Conservation (phyloP, 2,888 invertebrate species). For the Metalampra italica region DNA sequence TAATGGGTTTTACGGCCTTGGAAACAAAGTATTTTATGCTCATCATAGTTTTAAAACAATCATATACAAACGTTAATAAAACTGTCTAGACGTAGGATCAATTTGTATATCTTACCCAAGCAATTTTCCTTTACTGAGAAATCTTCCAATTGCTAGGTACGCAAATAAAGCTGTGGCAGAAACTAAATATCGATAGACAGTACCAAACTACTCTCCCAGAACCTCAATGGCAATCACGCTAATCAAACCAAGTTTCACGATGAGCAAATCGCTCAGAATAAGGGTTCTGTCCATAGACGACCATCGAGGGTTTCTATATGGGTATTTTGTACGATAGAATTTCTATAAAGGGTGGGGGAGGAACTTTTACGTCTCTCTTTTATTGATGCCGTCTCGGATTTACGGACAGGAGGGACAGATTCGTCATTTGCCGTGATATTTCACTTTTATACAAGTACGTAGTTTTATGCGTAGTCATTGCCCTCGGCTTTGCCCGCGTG, state of each 20-base stretch:
- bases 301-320: background rate
- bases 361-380: constrained; percentile 3
- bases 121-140: too few species aligned
- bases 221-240: constrained; percentile 1
- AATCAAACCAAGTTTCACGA: background rate
- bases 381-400: constrained; percentile 3
- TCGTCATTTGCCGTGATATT: constrained; percentile 1
- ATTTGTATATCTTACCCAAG: too few species aligned
- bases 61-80: too few species aligned
- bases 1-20: too few species aligned
- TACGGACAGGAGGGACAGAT: background rate
- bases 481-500: too few species aligned
- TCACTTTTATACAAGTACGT: background rate
- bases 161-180: too few species aligned
- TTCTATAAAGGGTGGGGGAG: background rate
- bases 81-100: too few species aligned
- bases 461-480: too few species aligned
- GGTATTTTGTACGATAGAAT: background rate
- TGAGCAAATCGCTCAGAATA: background rate
- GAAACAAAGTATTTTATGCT: too few species aligned
- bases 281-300: background rate
- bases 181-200: too few species aligned
- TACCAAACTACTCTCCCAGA: background rate
- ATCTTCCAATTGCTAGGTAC: too few species aligned
- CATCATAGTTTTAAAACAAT: too few species aligned